phyloP scores from a whole-genome alignment of 2,113 vertebrate genomes.

The Sporophila hypoxantha region DNA sequence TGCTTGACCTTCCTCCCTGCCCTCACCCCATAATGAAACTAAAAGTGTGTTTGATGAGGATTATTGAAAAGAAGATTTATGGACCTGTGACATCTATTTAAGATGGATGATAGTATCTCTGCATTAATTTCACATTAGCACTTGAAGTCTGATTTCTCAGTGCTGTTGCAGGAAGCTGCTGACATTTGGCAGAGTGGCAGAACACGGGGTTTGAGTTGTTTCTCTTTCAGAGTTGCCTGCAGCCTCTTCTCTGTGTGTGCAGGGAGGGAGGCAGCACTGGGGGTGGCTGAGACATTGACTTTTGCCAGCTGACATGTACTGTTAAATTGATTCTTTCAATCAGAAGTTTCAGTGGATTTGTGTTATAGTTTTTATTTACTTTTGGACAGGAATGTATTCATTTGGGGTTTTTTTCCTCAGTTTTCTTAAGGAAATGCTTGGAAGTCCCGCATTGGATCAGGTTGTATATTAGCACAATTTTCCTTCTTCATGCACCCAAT shows the following conservation, averaged over 20 bases:
- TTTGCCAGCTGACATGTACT: background rate
- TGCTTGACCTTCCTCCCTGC: conserved; percentile 32
- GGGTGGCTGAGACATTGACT: background rate
- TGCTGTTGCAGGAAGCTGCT: background rate
- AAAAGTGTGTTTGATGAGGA: background rate
- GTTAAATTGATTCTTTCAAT: background rate
- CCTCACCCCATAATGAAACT: background rate
- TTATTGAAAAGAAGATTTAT: conserved; percentile 17
- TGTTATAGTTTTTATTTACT: background rate
- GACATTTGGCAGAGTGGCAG: background rate
- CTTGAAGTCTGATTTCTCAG: background rate
- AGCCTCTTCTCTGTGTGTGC: background rate
- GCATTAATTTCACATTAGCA: conserved; percentile 18
- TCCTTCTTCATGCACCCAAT: background rate
- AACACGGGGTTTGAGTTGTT: background rate
- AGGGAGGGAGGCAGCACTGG: background rate
- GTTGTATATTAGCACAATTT: background rate
- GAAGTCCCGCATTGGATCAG: background rate
- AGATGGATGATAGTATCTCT: background rate
- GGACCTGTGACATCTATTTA: background rate
- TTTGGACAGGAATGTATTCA: background rate
- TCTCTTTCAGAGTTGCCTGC: background rate
- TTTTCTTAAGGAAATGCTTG: background rate
- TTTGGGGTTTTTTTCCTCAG: background rate
- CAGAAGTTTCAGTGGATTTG: background rate